phyloP scores from a whole-genome alignment of 2,113 vertebrate species.

The Arenaria interpres region DNA sequence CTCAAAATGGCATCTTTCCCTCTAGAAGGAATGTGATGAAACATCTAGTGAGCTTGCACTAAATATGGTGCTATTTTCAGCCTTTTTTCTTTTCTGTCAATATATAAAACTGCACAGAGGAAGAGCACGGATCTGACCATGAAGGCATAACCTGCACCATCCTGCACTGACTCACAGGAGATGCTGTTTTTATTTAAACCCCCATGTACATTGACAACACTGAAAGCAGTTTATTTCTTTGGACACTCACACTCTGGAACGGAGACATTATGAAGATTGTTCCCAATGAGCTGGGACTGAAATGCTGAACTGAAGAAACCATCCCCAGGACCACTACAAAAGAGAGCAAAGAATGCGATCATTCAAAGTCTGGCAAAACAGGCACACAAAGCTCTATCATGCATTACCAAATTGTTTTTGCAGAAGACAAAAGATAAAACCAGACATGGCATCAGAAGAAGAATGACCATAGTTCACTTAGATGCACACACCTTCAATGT shows the following conservation, averaged over 20 bases:
- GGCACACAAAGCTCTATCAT: background rate
- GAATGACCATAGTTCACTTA: background rate
- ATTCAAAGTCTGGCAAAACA: background rate
- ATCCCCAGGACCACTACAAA: slow-evolving; percentile 89
- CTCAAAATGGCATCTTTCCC: background rate
- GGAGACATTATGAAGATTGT: slow-evolving; percentile 93
- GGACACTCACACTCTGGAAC: slow-evolving; percentile 89
- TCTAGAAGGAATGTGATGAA: background rate
- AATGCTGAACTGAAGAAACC: slow-evolving; percentile 99
- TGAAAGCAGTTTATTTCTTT: background rate
- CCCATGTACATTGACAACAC: background rate
- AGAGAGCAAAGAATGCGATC: background rate
- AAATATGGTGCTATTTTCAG: background rate
- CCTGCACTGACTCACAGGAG: background rate
- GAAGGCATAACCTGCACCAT: background rate
- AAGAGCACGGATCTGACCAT: background rate
- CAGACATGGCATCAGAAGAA: background rate
- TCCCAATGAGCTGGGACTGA: slow-evolving; percentile 92
- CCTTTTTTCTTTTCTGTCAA: background rate
- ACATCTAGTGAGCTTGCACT: background rate
- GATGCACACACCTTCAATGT: background rate
- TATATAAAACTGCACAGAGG: background rate
- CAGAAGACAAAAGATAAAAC: background rate
- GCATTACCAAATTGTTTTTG: background rate
- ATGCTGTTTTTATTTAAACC: background rate